Conservation (phyloP, 2,888 invertebrate genomes). For the Scaptomyza caliginosa region DNA sequence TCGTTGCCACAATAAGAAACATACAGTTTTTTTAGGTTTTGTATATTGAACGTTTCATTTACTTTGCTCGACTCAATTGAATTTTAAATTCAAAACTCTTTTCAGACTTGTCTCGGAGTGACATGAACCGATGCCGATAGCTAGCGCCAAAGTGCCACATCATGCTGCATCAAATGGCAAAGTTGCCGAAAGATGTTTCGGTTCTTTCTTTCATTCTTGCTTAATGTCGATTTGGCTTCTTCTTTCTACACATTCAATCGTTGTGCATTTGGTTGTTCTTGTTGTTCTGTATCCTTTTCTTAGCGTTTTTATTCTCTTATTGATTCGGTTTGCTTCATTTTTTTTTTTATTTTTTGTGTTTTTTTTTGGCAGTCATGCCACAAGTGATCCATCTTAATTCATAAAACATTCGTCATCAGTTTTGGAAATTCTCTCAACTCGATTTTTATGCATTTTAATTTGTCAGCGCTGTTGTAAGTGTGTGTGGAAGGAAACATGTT, state of each 20-base stretch:
- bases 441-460: constrained; percentile 73
- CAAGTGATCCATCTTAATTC: constrained; percentile 83
- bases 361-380: constrained; percentile 75
- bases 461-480: constrained; percentile 54
- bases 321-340: constrained; percentile 29
- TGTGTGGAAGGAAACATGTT: constrained; percentile 47
- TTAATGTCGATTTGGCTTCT: constrained; percentile 35
- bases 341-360: constrained; percentile 20
- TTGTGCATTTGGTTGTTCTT: constrained; percentile 27
- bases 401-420: constrained; percentile 76
- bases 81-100: constrained; percentile 77
- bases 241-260: constrained; percentile 36
- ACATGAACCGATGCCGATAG: constrained; percentile 67
- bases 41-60: constrained; percentile 66
- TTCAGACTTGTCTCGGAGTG: constrained; percentile 68
- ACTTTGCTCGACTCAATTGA: constrained; percentile 64
- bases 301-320: constrained; percentile 15
- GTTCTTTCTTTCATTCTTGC: constrained; percentile 10
- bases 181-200: constrained; percentile 48
- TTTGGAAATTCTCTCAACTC: constrained; percentile 55
- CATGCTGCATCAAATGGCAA: constrained; percentile 69
- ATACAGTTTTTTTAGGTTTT: constrained; percentile 9
- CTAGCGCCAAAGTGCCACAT: constrained; percentile 69
- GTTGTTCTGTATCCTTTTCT: constrained; percentile 42
- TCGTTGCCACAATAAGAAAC: constrained; percentile 24